phyloP scores from a whole-genome alignment of 2,113 vertebrate genomes.

The Nicator chloris region DNA sequence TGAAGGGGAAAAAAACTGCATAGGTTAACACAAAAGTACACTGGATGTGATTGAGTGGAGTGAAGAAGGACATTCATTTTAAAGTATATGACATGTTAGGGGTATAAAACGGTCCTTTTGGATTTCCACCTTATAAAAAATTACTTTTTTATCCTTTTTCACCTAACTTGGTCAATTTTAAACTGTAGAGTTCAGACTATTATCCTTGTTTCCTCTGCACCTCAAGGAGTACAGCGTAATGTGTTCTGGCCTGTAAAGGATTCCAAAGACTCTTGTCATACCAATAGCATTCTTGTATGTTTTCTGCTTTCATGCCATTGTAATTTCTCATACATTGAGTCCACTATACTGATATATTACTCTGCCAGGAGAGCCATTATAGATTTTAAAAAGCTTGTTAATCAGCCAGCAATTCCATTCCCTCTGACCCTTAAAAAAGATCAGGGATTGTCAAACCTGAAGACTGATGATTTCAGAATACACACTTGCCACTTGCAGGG shows the following conservation, averaged over 20 bases:
- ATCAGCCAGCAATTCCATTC: not conserved
- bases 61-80: not conserved
- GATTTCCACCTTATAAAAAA: not conserved
- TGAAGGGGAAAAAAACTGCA: not conserved
- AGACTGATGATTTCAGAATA: not conserved
- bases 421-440: not conserved
- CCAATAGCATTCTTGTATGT: not conserved
- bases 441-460: not conserved
- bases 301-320: not conserved
- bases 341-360: not conserved
- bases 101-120: not conserved
- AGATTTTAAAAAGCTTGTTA: not conserved
- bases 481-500: not conserved
- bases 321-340: not conserved
- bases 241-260: not conserved
- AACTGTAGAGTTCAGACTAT: not conserved
- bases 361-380: not conserved
- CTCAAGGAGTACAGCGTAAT: rapidly evolving
- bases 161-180: not conserved
- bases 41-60: not conserved
- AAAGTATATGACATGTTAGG: not conserved
- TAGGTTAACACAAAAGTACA: not conserved
- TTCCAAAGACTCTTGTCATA: not conserved
- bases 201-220: not conserved
- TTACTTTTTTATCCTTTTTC: rapidly evolving